Evolutionary conservation across 2,797 vertebrate species (phyloP), one percentile per base, ranked within the genome.

Genomic region (Trematomus bernacchii): DNA sequence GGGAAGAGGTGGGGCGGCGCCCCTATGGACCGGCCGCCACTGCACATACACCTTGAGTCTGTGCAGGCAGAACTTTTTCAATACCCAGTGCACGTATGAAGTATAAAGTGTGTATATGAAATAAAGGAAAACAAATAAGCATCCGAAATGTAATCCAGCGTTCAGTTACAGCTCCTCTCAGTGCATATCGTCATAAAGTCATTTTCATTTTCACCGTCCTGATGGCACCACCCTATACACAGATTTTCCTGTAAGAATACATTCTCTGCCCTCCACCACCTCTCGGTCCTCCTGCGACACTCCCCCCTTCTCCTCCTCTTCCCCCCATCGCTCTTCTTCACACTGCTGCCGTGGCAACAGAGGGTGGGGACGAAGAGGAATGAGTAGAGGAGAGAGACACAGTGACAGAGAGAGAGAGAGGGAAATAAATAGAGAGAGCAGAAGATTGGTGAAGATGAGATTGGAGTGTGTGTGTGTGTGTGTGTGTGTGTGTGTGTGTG

Each of bases 341-440:
- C 77, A 76, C 90, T 91, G 92, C 93, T 94, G 86, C 90, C 88
- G 88, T 94, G 91, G 92, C 90, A 93, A 93, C 92, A 90, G 89
- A 83, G 86, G 82, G 79, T 16, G 47, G 71, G 33, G 77, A 76
- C 1, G 15, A 73, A 52, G 64, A 3, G 21, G 65, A 4, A 7
- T n/a, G 52, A 37, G 47, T 61, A 53, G 60, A 48, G 37, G 65
- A 15, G 52, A 23, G 42, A 16, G 42, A 55, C 64, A 47, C 48
- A 69, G 74, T 73, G 85, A 84, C 51, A 69, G 73, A 77, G 77
- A 61, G 76, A 43, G 70, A 55, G 67, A 47, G 71, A 74, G 61
- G 47, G 50, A 59, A 75, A 83, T 66, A 80, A 60, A 80, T 71
- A 73, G 69, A 51, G 72, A 76, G 68, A 57, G 77, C 27, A 42